Base-by-base conservation (phyloP, 37 sponge, comb jelly and placozoan genomes). In the Axinella damicornis region DNA sequence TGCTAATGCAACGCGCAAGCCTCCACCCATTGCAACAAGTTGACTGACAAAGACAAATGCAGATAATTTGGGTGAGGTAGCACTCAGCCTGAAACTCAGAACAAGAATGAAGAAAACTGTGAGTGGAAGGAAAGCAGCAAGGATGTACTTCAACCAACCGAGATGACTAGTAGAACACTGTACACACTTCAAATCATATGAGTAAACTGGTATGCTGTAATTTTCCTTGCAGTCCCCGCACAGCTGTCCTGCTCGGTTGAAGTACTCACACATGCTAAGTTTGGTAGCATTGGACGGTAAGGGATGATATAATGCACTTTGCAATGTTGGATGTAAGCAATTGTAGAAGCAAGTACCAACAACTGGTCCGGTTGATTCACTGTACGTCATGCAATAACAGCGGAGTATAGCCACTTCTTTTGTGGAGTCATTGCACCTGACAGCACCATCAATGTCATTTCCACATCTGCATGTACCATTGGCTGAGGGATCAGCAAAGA, bases 41-140 rank as follows among this genome's bases (percentile, higher is more conserved):
- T 94, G 94, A 18, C 83, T 63, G 62, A 77, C 89, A 21, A 94
- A 14, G 15, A 89, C 76, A 65, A 79, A 89, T 37, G 84, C 63
- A 59, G 74, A 72, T 17, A 94, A 71, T 54, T 87, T 87, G 16
- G 87, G 79, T 38, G 66, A 62, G 6, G 74, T 71, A 13, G 72
- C 73, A 55, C 67, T 94, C 54, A 94, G 59, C 40, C 78, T 74
- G 52, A 87, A 90, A 28, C 83, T 38, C 37, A 94, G 52, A 39
- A 94, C 36, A 46, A 82, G 16, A 14, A 85, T 21, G 33, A 85
- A 79, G 46, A 94, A 66, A 0, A 89, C 2, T 2, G 91, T 89
- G 2, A 90, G 64, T 56, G 94, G 94, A 9, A 83, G 31, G 55
- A 83, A 83, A 14, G 84, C 84, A 6, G 14, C 56, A 0, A 74